Evolutionary conservation across 2,888 invertebrate species (phyloP), one percentile per base, ranked within the genome.

Genomic region (Sussaba pulchella): DNA sequence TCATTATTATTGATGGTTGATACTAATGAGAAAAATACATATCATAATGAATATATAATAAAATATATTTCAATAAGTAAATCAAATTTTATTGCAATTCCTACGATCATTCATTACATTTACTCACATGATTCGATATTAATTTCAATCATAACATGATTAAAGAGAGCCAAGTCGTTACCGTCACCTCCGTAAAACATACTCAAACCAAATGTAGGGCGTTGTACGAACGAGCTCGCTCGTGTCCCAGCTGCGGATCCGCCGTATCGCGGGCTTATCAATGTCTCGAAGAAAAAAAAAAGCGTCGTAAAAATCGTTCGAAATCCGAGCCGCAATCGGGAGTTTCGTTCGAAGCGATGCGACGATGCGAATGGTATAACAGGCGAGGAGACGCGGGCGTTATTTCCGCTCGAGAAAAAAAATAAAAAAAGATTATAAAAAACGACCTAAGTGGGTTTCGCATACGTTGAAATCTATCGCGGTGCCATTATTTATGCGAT

Each of bases 401-500:
- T 81, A 81, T 76, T 81, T 81, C 80, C 80, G 80, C 61, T 76
- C 57, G 63, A 76, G 2, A 31, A 5, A 31, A 5, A 31, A 31
- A 31, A 31, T 5, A 31, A 31, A 31, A 31, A 31, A 31, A 31
- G 6, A 31, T n/a, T n/a, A n/a, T n/a, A n/a, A 73, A 76, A 81
- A 76, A 72, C 72, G 54, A 76, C 69, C 61, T 69, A 81, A 81
- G 72, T 81, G 80, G 69, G 64, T 81, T 72, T 81, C 69, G 39
- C 80, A 52, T 72, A 76, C 75, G 69, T 72, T 69, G 80, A 73
- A 81, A 81, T 81, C 76, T 76, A 81, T 81, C 76, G 72, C 66
- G 67, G 47, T 19, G 12, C 72, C 80, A 76, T 81, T 81, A 81
- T 81, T 81, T 76, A 81, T 81, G 76, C 66, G 57, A 67, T 31